phyloP scores from a whole-genome alignment of 2,797 vertebrate genomes.

The Thunnus albacares region DNA sequence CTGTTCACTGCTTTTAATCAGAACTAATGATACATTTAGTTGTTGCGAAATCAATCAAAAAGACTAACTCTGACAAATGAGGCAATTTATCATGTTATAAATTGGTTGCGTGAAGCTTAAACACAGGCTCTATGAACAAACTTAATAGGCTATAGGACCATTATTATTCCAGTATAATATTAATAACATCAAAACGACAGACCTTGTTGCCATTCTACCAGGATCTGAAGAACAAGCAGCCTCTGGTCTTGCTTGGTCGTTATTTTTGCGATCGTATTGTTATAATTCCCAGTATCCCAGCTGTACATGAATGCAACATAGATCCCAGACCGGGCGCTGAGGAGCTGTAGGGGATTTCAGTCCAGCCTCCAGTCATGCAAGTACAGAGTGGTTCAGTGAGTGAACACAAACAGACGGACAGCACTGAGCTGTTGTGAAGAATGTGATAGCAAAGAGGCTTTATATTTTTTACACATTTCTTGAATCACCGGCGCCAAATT shows the following conservation, averaged over 20 bases:
- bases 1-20: not conserved
- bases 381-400: slow-evolving; percentile 43
- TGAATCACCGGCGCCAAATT: slow-evolving; percentile 9
- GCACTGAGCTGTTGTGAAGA: slow-evolving; percentile 34
- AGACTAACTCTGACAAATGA: not conserved
- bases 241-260: accelerated
- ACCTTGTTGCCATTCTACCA: accelerated
- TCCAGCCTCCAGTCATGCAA: slow-evolving; percentile 50
- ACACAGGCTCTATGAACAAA: not conserved
- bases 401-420: slow-evolving; percentile 39
- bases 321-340: slow-evolving; percentile 21
- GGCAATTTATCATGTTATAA: not conserved
- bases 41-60: not conserved
- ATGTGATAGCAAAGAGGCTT: slow-evolving; percentile 56
- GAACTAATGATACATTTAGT: not conserved
- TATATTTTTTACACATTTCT: not conserved
- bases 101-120: not conserved
- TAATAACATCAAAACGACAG: not conserved
- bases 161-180: not conserved
- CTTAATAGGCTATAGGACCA: too few relatives aligned
- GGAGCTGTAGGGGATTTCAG: slow-evolving; percentile 54
- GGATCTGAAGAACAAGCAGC: accelerated
- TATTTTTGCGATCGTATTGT: accelerated
- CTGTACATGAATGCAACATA: slow-evolving; percentile 53
- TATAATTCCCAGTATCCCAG: not conserved